These are phyloP conservation scores for Brachionus rotundiformis DNA, from an alignment of 1,140 invertebrate genomes.

Conservation along the genomic window DNA sequence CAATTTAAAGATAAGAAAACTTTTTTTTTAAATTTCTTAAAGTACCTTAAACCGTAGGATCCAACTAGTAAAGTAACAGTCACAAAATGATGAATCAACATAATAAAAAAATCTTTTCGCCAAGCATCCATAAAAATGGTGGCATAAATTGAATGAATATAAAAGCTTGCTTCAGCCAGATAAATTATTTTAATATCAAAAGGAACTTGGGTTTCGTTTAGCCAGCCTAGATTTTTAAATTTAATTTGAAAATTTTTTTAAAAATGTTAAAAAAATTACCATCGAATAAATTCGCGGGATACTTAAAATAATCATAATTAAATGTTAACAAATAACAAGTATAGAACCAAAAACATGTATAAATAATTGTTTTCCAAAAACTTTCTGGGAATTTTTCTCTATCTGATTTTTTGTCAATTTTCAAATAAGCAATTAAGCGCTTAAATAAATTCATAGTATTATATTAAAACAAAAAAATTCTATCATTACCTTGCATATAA, in stretches of 20 bases:
- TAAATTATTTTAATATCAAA: conserved; percentile 61
- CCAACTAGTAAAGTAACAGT: conserved; percentile 60
- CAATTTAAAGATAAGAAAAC: not conserved
- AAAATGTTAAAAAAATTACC: conserved; percentile 53
- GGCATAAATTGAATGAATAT: conserved; percentile 65
- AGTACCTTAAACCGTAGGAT: conserved; percentile 60
- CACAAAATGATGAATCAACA: conserved; percentile 64
- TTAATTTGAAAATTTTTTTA: not conserved
- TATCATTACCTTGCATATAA: not conserved
- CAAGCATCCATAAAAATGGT: conserved; percentile 63
- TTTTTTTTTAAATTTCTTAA: too few species aligned
- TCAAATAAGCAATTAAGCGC: not conserved
- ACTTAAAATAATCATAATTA: conserved; percentile 56
- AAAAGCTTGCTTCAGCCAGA: conserved; percentile 62
- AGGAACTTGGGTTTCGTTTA: conserved; percentile 41
- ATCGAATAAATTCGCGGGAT: conserved; percentile 58
- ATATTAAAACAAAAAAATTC: not conserved
- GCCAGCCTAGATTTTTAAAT: conserved; percentile 1
- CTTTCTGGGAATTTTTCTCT: conserved; percentile 60
- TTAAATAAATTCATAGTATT: not conserved
- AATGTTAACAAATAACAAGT: conserved; percentile 57
- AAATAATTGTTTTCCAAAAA: conserved; percentile 61
- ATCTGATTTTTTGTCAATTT: conserved; percentile 20
- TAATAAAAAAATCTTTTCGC: conserved; percentile 61
- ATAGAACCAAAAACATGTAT: conserved; percentile 57